Conservation (phyloP, 2,113 vertebrate genomes). For the Columbina picui region DNA sequence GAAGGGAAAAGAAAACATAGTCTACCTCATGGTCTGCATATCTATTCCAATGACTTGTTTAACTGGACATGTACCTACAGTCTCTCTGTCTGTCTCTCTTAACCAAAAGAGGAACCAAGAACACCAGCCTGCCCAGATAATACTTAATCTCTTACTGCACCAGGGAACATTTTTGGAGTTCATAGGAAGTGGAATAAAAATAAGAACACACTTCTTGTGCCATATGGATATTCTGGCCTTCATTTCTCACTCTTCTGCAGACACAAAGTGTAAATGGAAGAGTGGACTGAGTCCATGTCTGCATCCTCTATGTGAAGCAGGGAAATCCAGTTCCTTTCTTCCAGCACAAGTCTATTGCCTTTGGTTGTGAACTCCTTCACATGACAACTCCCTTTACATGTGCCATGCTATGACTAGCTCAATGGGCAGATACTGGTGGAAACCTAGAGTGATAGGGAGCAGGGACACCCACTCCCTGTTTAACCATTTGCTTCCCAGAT, state of each 20-base stretch:
- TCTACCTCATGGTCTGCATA: not conserved
- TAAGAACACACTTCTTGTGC: not conserved
- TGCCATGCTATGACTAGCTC: not conserved
- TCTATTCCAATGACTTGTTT: not conserved
- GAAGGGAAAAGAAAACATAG: not conserved
- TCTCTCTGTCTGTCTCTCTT: not conserved
- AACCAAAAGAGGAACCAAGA: not conserved
- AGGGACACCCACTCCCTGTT: rapidly evolving
- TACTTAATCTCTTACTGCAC: not conserved
- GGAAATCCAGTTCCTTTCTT: not conserved
- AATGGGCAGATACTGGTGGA: not conserved
- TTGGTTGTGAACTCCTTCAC: not conserved
- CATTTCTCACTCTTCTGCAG: not conserved
- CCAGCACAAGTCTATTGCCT: not conserved
- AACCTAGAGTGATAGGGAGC: not conserved
- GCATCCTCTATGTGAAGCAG: rapidly evolving
- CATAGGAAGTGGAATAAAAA: not conserved
- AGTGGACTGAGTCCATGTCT: not conserved
- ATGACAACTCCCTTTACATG: not conserved
- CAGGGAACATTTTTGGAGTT: not conserved
- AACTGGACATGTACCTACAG: not conserved
- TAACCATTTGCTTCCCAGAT: not conserved
- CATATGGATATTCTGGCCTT: not conserved
- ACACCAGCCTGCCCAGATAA: not conserved
- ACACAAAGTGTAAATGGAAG: not conserved